Percentiles rank a stretch among this genome's conserved stretches.
Conservation (phyloP, 2,797 vertebrate species). For the Dermochelys coriacea region DNA sequence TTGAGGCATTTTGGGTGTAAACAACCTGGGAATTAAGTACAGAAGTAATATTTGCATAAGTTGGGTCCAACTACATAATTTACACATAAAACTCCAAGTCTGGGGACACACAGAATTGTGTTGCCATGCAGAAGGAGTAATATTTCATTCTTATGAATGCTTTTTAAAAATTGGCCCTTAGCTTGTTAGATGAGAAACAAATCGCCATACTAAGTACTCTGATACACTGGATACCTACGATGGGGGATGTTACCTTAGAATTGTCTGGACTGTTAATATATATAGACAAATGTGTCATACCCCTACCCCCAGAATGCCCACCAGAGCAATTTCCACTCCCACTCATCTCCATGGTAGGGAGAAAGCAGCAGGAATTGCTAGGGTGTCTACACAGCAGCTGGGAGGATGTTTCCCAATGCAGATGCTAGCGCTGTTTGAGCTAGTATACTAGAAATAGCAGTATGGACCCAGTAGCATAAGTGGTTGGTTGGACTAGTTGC, state of each 20-base stretch:
- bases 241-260: too few relatives aligned
- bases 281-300: neutral
- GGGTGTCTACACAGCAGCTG: neutral
- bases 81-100: neutral
- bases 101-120: neutral
- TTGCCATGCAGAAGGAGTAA: neutral
- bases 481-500: neutral
- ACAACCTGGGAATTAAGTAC: neutral
- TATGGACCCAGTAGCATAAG: neutral
- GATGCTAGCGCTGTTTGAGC: neutral
- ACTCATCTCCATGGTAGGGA: neutral
- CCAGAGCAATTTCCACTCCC: neutral
- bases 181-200: neutral
- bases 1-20: neutral
- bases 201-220: neutral
- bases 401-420: neutral
- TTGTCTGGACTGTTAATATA: neutral
- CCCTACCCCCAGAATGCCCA: fast-evolving
- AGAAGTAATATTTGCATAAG: neutral
- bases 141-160: neutral
- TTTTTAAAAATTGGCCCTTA: neutral
- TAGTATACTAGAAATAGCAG: neutral
- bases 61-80: neutral
- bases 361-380: neutral
- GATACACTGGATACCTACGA: neutral